Evolutionary conservation across 2,113 vertebrate species (phyloP), one percentile per base, ranked within the genome.

Genomic region (Platanista minor): DNA sequence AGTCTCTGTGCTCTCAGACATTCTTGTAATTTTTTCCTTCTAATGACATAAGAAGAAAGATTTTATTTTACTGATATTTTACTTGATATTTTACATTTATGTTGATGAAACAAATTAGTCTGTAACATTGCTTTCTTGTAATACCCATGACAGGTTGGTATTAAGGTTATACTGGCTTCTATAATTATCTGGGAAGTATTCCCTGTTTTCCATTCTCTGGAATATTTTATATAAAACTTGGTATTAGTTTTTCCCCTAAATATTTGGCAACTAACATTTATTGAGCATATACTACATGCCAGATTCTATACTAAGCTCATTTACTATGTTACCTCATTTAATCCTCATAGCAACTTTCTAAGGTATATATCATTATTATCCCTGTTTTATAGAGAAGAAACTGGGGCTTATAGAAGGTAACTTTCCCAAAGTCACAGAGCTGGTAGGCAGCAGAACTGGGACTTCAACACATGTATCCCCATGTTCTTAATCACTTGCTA

Each of bases 241-340:
- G 49, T 25, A 5, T 77, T 84, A 84, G 46, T 91, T 91, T 84
- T 61, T n/a, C 62, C 81, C 61, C 62, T 86, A 80, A 80, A 62
- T 78, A 95, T 69, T 86, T 78, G 61, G 57, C 67, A 91, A 83
- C 29, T 81, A 94, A 88, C 21, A 85, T 59, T 82, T 94, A 92
- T 0, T 84, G 9, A 90, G 17, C 25, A 96, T 10, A 27, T 4
- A 95, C 6, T 69, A 91, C 21, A 29, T 86, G 72, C 59, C 25
- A 89, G 25, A 59, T 75, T 72, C 59, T 61, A 13, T 64, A 31
- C 61, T 77, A 72, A 95, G 41, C 27, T 86, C 27, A 91, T 90
- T 87, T 94, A 78, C 33, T 43, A 84, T 36, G 64, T 61, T 81
- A 71, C 12, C 14, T 83, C 64, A 87, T 80, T 92, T 94, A 84